phyloP scores from a whole-genome alignment of 2,888 invertebrate species.

The Pantelozetes paolii region DNA sequence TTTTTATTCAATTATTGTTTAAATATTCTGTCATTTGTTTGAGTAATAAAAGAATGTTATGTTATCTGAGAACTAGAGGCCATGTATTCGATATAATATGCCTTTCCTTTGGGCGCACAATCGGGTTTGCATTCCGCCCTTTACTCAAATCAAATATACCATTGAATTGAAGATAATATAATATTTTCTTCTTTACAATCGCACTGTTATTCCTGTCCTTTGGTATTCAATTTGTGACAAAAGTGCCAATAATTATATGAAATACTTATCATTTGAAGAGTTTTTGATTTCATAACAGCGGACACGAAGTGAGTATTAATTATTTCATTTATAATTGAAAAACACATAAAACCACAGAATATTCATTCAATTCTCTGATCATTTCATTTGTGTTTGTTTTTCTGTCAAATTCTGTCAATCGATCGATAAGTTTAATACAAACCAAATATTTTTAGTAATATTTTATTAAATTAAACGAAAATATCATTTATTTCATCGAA shows the following conservation, averaged over 20 bases:
- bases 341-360: too few species aligned
- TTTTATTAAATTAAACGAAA: too few species aligned
- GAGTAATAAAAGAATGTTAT: constrained; percentile 4
- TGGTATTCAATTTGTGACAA: neutral
- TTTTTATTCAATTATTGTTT: constrained; percentile 3
- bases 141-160: constrained; percentile 18
- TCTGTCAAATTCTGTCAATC: too few species aligned
- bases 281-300: too few species aligned
- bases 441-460: too few species aligned
- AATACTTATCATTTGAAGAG: too few species aligned
- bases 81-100: neutral
- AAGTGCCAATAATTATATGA: neutral
- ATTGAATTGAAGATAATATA: neutral
- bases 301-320: too few species aligned
- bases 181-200: neutral
- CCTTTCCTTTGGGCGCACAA: neutral
- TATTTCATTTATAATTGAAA: too few species aligned
- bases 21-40: neutral
- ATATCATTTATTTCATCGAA: too few species aligned
- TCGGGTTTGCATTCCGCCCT: constrained; percentile 17
- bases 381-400: too few species aligned
- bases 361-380: too few species aligned
- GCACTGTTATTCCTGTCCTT: neutral
- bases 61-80: neutral
- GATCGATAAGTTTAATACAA: too few species aligned